Evolutionary conservation across 2,113 vertebrate genomes (phyloP), one percentile per base, ranked within the genome.

Genomic region (Monopterus albus): DNA sequence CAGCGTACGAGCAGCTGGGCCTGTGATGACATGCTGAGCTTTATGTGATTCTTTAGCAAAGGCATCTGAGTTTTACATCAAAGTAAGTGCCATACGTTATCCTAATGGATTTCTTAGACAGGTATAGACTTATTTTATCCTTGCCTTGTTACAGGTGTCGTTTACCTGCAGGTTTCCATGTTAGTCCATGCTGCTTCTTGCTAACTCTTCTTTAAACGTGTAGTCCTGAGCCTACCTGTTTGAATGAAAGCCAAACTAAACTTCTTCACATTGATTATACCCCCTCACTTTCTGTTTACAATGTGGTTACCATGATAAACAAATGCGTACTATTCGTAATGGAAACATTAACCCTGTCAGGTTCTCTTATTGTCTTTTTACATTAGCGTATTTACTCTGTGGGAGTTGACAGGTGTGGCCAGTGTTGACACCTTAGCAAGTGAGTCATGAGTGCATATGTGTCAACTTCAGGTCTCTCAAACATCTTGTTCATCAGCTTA

Each of bases 361-460:
- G 29, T 70, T 21, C 23, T 72, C 40, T 36, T 31, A 69, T 40
- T 75, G 28, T 65, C 65, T 45, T 68, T 33, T 67, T 45, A 33
- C 35, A 21, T 12, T n/a, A 9, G 52, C 3, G 3, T 87, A 40
- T 76, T 86, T 84, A 38, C 45, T 72, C 59, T 82, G 58, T 75
- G 84, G 79, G 70, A 79, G 80, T 81, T 45, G 1, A 20, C 78
- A 81, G 81, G 86, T 70, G 87, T 82, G 85, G 76, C 68, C 62
- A 14, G 11, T 17, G 58, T 59, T 51, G 18, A 53, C 69, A 66
- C 71, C 43, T 65, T 43, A 2, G 6, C 29, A 79, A 67, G 66
- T 87, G 81, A 88, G 65, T 86, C 88, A 87, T 46, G 36, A 18
- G 0, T 6, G 15, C 5, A 18, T 46, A 51, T 15, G 18, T n/a